Evolutionary conservation across 2,888 invertebrate genomes (phyloP).

Genomic region (Cerceris ruficornis): DNA sequence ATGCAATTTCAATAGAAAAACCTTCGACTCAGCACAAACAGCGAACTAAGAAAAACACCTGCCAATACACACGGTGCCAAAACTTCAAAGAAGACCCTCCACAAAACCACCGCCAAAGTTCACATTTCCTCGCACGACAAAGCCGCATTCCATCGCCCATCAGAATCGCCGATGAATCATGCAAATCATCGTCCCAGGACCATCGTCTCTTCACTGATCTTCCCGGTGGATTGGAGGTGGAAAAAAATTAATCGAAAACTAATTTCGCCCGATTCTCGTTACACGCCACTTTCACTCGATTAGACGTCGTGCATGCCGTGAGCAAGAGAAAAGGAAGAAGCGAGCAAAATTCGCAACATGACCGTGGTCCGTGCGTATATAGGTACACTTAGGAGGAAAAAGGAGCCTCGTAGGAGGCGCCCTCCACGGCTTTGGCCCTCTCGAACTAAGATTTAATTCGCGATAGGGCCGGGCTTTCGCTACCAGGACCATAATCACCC

Average conservation of each 20-base stretch:
- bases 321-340: conserved; percentile 7
- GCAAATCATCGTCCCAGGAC: conserved; percentile 41
- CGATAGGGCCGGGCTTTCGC: conserved; percentile 67
- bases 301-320: conserved; percentile 44
- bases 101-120: no score
- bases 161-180: conserved; percentile 52
- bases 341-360: background rate
- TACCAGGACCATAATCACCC: conserved; percentile 67
- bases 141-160: background rate
- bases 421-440: conserved; percentile 31
- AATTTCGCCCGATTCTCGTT: conserved; percentile 54
- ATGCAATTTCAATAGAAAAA: no score
- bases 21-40: no score
- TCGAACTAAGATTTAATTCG: conserved; percentile 73
- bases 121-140: background rate
- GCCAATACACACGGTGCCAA: no score
- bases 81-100: no score
- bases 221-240: conserved; percentile 1
- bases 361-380: background rate
- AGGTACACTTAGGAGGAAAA: conserved; percentile 38
- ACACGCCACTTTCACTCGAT: conserved; percentile 61
- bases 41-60: no score
- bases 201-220: conserved; percentile 44
- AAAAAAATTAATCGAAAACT: conserved; percentile 53
- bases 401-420: conserved; percentile 19